Conservation (phyloP, 2,113 vertebrate genomes). For the Epinephelus cyanopodus region DNA sequence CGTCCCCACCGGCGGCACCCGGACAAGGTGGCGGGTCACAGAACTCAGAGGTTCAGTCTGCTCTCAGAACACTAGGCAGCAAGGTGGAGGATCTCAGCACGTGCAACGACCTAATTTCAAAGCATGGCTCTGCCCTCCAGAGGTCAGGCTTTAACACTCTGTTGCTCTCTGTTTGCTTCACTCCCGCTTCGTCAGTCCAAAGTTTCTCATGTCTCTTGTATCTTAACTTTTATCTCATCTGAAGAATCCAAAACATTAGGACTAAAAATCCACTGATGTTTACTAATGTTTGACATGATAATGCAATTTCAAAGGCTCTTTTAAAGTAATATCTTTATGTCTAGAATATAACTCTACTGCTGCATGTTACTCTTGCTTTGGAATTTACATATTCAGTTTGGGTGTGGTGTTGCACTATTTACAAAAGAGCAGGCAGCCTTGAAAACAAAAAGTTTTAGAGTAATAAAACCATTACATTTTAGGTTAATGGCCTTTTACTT, state of each 20-base stretch:
- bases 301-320: not conserved
- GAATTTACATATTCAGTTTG: not conserved
- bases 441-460: not conserved
- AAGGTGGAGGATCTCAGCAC: conserved; percentile 98
- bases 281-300: not conserved
- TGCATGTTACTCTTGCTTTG: not conserved
- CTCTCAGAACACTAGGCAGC: conserved; percentile 91
- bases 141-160: conserved; percentile 77
- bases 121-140: conserved; percentile 96
- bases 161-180: not conserved
- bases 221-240: not conserved
- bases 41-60: conserved; percentile 92
- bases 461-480: not conserved
- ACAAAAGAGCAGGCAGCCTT: not conserved
- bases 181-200: not conserved
- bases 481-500: not conserved
- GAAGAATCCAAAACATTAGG: not conserved
- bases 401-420: not conserved
- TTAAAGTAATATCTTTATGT: no score
- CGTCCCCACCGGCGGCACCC: conserved; percentile 76
- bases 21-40: conserved; percentile 85
- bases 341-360: not conserved
- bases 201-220: not conserved
- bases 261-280: not conserved
- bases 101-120: conserved; percentile 96